These are phyloP conservation scores for Morelia viridis DNA, from an alignment of 2,797 vertebrate genomes.

Conservation along the genomic window DNA sequence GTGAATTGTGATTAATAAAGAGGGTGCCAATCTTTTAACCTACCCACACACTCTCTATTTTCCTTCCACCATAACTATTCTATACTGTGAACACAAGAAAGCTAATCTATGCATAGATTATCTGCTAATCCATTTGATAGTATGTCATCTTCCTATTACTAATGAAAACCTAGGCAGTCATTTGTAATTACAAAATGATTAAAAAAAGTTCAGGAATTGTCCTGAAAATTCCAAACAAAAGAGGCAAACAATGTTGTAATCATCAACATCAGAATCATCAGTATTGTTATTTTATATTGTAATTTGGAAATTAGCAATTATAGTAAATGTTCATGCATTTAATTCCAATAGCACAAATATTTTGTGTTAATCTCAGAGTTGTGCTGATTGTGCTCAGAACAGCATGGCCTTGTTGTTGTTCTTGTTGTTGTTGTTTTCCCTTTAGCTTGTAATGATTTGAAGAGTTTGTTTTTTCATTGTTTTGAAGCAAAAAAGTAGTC, in stretches of 20 bases:
- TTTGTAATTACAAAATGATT: not conserved
- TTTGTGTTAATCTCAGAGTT: not conserved
- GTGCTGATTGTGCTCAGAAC: not conserved
- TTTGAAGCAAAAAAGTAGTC: not conserved
- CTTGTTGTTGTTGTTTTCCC: not conserved
- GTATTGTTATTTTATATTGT: not conserved
- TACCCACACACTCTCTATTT: not conserved
- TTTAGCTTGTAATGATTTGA: not conserved
- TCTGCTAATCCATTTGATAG: slow-evolving; percentile 10
- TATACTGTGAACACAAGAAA: not conserved
- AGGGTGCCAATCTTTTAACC: not conserved
- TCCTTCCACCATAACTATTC: not conserved
- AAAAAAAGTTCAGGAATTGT: slow-evolving; percentile 6
- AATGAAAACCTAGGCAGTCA: slow-evolving; percentile 27
- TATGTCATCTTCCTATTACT: slow-evolving; percentile 23
- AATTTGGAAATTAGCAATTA: not conserved
- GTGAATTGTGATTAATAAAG: not conserved
- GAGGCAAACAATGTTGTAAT: not conserved
- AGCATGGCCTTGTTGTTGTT: not conserved
- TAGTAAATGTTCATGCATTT: not conserved
- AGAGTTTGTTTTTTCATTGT: not conserved
- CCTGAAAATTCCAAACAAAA: not conserved
- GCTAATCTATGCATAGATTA: not conserved
- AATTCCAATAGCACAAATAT: not conserved
- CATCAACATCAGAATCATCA: not conserved